Evolutionary conservation across 2,797 vertebrate species (phyloP), one percentile per base, ranked within the genome.

Genomic region (Serranus cabrilla): DNA sequence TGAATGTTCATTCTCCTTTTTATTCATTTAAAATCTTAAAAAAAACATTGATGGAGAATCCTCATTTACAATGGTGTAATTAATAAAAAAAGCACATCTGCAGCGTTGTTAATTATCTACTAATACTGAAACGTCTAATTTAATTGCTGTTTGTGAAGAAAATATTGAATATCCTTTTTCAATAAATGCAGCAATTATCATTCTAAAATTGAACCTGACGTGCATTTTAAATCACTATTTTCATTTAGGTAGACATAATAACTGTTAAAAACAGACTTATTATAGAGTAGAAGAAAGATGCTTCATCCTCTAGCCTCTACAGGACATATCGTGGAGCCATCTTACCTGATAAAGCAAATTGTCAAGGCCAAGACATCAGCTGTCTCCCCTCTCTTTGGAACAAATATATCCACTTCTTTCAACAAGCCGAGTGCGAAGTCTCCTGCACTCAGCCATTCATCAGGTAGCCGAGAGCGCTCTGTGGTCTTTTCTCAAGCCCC

Each of bases 281-380:
- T 12, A 31, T 3, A 40, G 11, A 56, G 6, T 18, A 27, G 39
- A 25, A 34, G 27, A 39, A n/a, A 40, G 1, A 58, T 8, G 42
- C 14, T 10, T 59, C 4, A 54, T 21, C 58, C 7, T n/a, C n/a
- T 65, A 2, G 73, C 42, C 55, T 52, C 8, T 46, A 16, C 9
- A n/a, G 8, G 11, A 10, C 1, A 58, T 34, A 25, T 31, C 40
- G n/a, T 45, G 17, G 20, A 72, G 45, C 2, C 12, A 58, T 84
- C 79, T 90, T 88, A 95, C 93, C 93, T 87, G 71, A 56, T 50
- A 61, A 55, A 45, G 62, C 52, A 64, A 58, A 42, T 50, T 42
- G 11, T 71, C 45, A 25, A 68, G 46, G 39, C 37, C 8, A 43
- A 76, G 34, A 45, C 18, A 61, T 76, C 17, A 68, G 54, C 59